A percentile compares a stretch with the other conserved stretches of the same genome.
Evolutionary conservation across 1,140 invertebrate species (phyloP).

Genomic region (Leptonema lineaticorne): DNA sequence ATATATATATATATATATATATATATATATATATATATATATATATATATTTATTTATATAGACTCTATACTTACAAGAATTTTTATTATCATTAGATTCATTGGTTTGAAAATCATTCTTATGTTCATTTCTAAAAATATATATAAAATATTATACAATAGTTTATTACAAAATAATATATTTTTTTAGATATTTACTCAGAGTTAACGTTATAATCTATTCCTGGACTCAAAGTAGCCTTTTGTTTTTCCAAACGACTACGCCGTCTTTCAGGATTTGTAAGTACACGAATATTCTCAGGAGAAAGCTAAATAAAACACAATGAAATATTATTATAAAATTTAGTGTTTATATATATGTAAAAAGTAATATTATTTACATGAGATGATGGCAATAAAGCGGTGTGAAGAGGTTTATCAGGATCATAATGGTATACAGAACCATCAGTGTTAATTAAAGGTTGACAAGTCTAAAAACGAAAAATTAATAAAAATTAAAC

Average conservation of each 20-base stretch:
- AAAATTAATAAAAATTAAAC: slow-evolving; percentile 7
- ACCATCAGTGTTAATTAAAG: slow-evolving; percentile 51
- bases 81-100: background rate
- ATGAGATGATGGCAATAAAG: slow-evolving; percentile 18
- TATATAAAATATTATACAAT: background rate
- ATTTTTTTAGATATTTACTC: background rate
- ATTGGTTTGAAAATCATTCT: background rate
- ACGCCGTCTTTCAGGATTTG: slow-evolving; percentile 34
- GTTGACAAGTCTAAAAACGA: slow-evolving; percentile 47
- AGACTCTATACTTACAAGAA: background rate
- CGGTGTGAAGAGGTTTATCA: slow-evolving; percentile 45
- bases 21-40: too few species aligned
- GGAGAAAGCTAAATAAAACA: slow-evolving; percentile 18
- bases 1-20: too few species aligned
- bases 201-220: slow-evolving; percentile 20
- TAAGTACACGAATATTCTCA: slow-evolving; percentile 31
- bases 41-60: background rate
- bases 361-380: slow-evolving; percentile 20
- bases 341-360: background rate
- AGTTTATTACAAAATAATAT: too few species aligned
- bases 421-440: slow-evolving; percentile 52
- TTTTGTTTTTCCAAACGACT: slow-evolving; percentile 37
- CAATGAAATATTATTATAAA: background rate
- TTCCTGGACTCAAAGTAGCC: slow-evolving; percentile 36
- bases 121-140: background rate